These are phyloP conservation scores for Cherax quadricarinatus DNA, from an alignment of 1,140 invertebrate genomes.

Conservation along the genomic window DNA sequence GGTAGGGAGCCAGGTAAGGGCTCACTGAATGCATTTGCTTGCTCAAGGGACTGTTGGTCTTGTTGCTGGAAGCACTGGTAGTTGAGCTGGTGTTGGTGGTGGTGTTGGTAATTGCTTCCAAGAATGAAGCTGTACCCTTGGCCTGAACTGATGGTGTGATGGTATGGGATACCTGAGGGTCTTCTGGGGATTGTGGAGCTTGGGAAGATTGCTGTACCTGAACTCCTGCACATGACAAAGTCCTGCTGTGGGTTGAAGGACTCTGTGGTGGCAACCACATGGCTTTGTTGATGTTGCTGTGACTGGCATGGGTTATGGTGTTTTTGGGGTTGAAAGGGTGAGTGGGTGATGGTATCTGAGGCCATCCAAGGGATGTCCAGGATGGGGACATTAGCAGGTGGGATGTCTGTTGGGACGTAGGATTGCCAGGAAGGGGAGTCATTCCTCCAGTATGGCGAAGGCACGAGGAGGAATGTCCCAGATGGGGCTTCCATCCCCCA, in stretches of 20 bases:
- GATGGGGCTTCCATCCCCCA: constrained; percentile 25
- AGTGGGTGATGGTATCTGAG: constrained; percentile 13
- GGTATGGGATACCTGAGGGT: not conserved
- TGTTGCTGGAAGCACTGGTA: constrained; percentile 18
- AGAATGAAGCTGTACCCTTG: constrained; percentile 18
- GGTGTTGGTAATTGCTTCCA: not conserved
- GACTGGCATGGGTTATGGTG: not conserved
- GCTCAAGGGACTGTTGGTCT: constrained; percentile 23
- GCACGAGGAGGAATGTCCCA: constrained; percentile 16
- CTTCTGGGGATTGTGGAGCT: not conserved
- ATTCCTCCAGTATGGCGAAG: constrained; percentile 22
- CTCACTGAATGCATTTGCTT: not conserved
- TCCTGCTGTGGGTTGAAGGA: not conserved
- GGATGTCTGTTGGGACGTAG: not conserved
- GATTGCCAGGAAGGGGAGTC: constrained; percentile 20
- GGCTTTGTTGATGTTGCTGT: constrained; percentile 3
- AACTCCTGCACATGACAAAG: not conserved
- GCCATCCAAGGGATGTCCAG: constrained; percentile 18
- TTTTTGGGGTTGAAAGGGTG: constrained; percentile 16
- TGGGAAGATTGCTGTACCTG: constrained; percentile 21
- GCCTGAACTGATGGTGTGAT: constrained; percentile 6
- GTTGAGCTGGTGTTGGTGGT: not conserved
- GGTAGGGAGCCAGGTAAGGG: not conserved
- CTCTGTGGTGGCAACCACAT: constrained; percentile 9
- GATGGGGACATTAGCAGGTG: constrained; percentile 42